Percentiles rank a stretch among this genome's conserved stretches.
These are phyloP conservation scores for Sebastes hubbsi DNA, from an alignment of 2,797 vertebrate species.

Conservation along the genomic window DNA sequence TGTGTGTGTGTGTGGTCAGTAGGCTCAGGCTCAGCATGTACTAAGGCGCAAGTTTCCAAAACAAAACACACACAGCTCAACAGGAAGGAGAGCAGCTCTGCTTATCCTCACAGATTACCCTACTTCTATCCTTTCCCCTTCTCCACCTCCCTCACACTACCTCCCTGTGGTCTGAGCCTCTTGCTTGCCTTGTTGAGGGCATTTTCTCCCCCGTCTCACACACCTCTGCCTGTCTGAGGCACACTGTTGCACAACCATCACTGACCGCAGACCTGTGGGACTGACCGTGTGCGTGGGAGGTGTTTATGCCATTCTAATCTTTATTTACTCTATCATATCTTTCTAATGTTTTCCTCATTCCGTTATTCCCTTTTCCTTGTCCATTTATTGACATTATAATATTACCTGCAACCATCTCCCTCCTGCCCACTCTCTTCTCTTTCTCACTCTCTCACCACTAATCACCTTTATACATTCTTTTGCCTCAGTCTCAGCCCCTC, in stretches of 20 bases:
- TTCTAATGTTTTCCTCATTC: background rate
- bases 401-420: background rate
- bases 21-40: slow-evolving; percentile 57
- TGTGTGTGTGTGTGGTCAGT: background rate
- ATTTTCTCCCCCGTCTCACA: background rate
- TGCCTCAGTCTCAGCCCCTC: background rate
- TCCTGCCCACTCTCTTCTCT: background rate
- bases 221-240: background rate
- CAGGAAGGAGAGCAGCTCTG: slow-evolving; percentile 35
- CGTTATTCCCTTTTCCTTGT: background rate
- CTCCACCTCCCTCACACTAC: background rate
- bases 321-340: background rate
- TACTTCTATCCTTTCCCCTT: slow-evolving; percentile 30
- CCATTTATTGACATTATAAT: background rate
- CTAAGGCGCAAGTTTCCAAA: slow-evolving; percentile 63
- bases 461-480: slow-evolving; percentile 4
- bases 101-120: slow-evolving; percentile 62
- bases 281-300: background rate
- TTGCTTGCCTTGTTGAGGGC: background rate
- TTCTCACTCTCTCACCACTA: background rate
- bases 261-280: background rate
- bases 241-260: background rate
- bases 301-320: background rate
- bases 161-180: background rate
- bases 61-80: slow-evolving; percentile 51